Evolutionary conservation across 2,888 invertebrate species (phyloP), one percentile per base, ranked within the genome.

Genomic region (Melitaea athalia): DNA sequence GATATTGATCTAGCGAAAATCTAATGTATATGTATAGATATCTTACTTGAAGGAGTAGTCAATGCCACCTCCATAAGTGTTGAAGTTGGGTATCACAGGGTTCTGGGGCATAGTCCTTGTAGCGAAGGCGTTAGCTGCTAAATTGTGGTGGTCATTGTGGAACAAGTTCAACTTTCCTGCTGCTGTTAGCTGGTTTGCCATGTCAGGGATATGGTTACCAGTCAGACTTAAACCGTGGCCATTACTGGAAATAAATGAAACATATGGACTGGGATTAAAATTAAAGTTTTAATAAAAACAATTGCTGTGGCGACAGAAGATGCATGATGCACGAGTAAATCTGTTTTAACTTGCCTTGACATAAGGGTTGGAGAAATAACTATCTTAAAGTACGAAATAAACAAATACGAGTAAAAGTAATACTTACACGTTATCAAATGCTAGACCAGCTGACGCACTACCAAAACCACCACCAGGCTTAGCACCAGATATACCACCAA

Each of bases 21-120:
- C 11, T 5, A 45, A 45, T 45, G 11, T 45, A 12, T 14, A 12
- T 52, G 8, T 4, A 31, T 10, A 24, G 4, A n/a, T 3, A 57
- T 77, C 81, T 77, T 73, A 84, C 83, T 79, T 80, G 74, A 71
- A 84, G 53, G 67, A 74, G 59, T 84, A 84, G 63, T 80, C 80
- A 7, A 80, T 42, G 15, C 81, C 77, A 0, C 73, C 83, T 0
- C 85, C 85, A 24, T 78, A 75, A 0, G 81, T 80, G 63, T 76
- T 77, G 69, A 81, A 83, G 69, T 76, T 77, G 1, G 83, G 80
- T 12, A 76, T 64, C n/a, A 62, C 72, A 1, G 77, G 79, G 64
- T 75, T 72, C 17, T 52, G 75, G 0, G 83, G 81, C 72, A 81
- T 76, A 31, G 68, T 81, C 50, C 73, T 79, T 5, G 82, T 80